These are phyloP conservation scores for Halichoerus grypus DNA, from an alignment of 2,113 vertebrate genomes.

Conservation along the genomic window DNA sequence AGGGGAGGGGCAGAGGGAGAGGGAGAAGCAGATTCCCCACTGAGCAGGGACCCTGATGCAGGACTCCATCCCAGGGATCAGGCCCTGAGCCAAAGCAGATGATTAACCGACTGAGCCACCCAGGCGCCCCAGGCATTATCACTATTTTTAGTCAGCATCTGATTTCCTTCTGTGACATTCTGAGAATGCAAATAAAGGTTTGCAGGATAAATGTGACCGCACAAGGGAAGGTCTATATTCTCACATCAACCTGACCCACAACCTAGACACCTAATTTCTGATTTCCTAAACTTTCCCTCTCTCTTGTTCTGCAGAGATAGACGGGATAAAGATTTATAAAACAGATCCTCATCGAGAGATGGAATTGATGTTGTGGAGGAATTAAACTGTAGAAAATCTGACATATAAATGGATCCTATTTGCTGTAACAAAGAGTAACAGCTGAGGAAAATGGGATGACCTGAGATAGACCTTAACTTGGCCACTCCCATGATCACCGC, in stretches of 20 bases:
- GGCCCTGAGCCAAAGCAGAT: background rate
- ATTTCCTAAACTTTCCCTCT: background rate
- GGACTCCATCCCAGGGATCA: background rate
- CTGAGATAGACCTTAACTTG: background rate
- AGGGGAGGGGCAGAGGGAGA: background rate
- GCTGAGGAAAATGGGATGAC: background rate
- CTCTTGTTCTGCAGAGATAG: conserved; percentile 1
- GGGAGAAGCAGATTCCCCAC: background rate
- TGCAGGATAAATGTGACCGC: background rate
- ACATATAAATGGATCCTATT: background rate
- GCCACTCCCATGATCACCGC: background rate
- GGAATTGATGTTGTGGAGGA: background rate
- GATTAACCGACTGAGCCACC: background rate
- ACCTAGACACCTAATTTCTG: background rate
- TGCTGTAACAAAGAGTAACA: conserved; percentile 37
- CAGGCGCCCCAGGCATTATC: background rate
- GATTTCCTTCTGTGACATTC: conserved; percentile 25
- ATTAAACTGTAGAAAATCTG: background rate
- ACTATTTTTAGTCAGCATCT: background rate
- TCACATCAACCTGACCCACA: background rate
- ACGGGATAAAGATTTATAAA: conserved; percentile 18
- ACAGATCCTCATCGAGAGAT: background rate
- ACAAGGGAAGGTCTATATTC: conserved; percentile 24
- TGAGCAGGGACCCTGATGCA: background rate
- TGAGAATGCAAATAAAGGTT: conserved; percentile 33